Conservation (phyloP, 1,140 invertebrate genomes). For the Diachasmimorpha longicaudata region DNA sequence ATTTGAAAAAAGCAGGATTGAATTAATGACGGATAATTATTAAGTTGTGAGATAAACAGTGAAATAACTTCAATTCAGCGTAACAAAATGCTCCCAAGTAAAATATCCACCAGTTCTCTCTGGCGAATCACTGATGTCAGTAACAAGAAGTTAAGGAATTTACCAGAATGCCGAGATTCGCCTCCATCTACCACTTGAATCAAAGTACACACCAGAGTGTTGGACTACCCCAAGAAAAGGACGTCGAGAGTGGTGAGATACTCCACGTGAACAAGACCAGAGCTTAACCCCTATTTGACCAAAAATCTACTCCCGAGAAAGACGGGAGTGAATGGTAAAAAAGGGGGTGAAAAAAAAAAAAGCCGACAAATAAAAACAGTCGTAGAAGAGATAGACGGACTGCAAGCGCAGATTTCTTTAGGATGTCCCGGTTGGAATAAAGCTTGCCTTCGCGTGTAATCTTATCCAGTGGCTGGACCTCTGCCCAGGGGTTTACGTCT, state of each 20-base stretch:
- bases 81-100: neutral
- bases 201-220: slow-evolving; percentile 1
- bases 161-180: neutral
- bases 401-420: neutral
- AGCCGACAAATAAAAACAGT: neutral
- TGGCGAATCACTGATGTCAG: neutral
- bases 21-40: too few species aligned
- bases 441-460: neutral
- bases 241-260: neutral
- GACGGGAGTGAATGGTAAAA: neutral
- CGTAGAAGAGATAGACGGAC: neutral
- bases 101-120: neutral
- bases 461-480: slow-evolving; percentile 11
- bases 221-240: neutral
- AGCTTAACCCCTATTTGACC: neutral
- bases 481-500: slow-evolving; percentile 5
- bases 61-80: neutral
- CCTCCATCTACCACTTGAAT: neutral
- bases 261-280: neutral
- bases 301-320: neutral
- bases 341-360: neutral
- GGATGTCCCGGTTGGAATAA: neutral
- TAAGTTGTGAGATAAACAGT: too few species aligned
- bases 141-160: neutral
- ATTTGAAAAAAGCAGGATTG: too few species aligned